Percentiles rank a stretch among this genome's conserved stretches.
Conservation (phyloP, 2,888 invertebrate species). For the Mimumesa dahlbomi region DNA sequence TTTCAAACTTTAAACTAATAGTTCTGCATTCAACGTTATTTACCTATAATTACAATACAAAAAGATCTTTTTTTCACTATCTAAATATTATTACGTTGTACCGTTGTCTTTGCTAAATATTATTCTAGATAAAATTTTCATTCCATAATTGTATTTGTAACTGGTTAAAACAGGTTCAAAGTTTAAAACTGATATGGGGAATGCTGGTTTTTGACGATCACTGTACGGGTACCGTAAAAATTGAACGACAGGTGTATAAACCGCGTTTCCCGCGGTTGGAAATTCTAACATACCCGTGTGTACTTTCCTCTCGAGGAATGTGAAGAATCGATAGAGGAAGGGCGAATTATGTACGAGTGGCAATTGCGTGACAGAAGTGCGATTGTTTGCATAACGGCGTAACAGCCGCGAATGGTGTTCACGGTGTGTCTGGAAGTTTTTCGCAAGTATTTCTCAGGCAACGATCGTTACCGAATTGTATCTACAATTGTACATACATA, state of each 20-base stretch:
- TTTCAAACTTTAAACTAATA: too few species aligned
- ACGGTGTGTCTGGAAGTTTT: background rate
- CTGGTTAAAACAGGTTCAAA: too few species aligned
- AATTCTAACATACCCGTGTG: constrained; percentile 10
- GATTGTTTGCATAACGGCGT: constrained; percentile 16
- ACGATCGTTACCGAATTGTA: constrained; percentile 4
- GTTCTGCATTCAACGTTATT: too few species aligned
- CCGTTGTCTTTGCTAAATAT: too few species aligned
- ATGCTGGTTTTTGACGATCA: background rate
- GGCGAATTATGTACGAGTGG: constrained; percentile 40
- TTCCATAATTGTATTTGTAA: too few species aligned
- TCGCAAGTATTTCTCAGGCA: background rate
- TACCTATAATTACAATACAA: too few species aligned
- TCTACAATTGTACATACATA: constrained; percentile 1
- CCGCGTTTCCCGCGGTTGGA: background rate
- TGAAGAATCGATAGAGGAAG: constrained; percentile 36
- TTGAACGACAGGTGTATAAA: background rate
- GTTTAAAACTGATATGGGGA: background rate
- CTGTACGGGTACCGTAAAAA: background rate
- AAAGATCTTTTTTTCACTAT: too few species aligned
- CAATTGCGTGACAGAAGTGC: constrained; percentile 38
- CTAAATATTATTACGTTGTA: too few species aligned
- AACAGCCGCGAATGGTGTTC: constrained; percentile 4
- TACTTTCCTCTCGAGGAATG: constrained; percentile 20
- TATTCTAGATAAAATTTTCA: too few species aligned